phyloP scores from a whole-genome alignment of 2,113 vertebrate species.

The Nesogale talazaci region DNA sequence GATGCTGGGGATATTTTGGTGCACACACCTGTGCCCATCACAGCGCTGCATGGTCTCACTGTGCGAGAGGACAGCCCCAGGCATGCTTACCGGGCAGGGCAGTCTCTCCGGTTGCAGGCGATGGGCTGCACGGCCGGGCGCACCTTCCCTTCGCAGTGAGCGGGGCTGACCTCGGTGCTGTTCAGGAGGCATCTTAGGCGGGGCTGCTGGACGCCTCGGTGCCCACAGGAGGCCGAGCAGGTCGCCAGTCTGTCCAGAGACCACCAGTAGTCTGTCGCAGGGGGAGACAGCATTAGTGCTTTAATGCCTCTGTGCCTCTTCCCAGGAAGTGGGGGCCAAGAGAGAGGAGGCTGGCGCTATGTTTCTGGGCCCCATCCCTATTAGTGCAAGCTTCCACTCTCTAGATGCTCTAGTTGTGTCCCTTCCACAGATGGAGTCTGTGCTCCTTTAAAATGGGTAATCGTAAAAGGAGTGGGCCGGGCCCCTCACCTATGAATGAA shows the following conservation, averaged over 20 bases:
- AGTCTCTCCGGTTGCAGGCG: slow-evolving; percentile 91
- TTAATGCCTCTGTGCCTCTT: background rate
- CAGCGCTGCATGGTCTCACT: no score
- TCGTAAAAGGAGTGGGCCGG: background rate
- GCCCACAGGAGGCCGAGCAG: slow-evolving; percentile 88
- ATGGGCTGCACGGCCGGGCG: slow-evolving; percentile 85
- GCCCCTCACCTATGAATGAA: background rate
- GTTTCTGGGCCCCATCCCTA: background rate
- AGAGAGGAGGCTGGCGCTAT: accelerated
- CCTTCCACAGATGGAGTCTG: no score
- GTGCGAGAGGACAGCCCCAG: background rate
- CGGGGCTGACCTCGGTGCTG: slow-evolving; percentile 78
- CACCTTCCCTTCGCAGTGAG: slow-evolving; percentile 85
- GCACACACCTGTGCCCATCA: background rate
- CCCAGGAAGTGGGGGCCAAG: background rate
- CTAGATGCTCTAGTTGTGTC: background rate
- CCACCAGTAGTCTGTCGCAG: slow-evolving; percentile 86
- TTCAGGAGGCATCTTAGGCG: slow-evolving; percentile 88
- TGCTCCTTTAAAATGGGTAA: background rate
- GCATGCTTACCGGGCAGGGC: slow-evolving; percentile 90
- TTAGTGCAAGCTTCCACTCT: background rate
- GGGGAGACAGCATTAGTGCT: background rate
- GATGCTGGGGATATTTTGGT: background rate
- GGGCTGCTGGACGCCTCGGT: slow-evolving; percentile 85
- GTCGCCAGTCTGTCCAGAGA: slow-evolving; percentile 84